phyloP scores from a whole-genome alignment of 2,113 vertebrate species.

The Lepus europaeus region DNA sequence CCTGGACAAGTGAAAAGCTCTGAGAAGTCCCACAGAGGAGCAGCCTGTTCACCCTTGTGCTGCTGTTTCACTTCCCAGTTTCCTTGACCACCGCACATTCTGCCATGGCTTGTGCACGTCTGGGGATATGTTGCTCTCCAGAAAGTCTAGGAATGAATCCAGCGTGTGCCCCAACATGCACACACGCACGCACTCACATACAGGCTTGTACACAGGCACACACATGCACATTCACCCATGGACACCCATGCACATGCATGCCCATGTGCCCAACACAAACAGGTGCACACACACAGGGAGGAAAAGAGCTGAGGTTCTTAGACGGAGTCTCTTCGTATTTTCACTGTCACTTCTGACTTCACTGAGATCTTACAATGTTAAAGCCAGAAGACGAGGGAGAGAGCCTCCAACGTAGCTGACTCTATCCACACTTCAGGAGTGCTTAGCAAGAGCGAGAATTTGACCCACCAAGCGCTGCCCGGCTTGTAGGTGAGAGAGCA shows the following conservation, averaged over 20 bases:
- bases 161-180: not conserved
- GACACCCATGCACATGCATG: too few species aligned
- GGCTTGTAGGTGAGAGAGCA: not conserved
- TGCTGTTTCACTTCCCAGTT: not conserved
- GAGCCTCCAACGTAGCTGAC: not conserved
- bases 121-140: not conserved
- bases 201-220: not conserved
- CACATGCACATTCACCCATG: not conserved
- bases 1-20: not conserved
- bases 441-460: not conserved
- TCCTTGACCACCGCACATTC: not conserved
- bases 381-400: not conserved
- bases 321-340: not conserved
- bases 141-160: not conserved
- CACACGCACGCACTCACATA: not conserved
- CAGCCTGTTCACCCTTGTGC: not conserved
- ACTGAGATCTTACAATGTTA: not conserved
- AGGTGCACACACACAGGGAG: not conserved
- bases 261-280: fast-evolving
- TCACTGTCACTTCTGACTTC: not conserved
- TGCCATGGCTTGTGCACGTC: not conserved
- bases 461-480: too few species aligned
- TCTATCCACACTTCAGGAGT: not conserved
- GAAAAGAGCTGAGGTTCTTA: not conserved
- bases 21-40: not conserved